phyloP scores from a whole-genome alignment of 1,140 invertebrate species.

The Nylanderia fulva region DNA sequence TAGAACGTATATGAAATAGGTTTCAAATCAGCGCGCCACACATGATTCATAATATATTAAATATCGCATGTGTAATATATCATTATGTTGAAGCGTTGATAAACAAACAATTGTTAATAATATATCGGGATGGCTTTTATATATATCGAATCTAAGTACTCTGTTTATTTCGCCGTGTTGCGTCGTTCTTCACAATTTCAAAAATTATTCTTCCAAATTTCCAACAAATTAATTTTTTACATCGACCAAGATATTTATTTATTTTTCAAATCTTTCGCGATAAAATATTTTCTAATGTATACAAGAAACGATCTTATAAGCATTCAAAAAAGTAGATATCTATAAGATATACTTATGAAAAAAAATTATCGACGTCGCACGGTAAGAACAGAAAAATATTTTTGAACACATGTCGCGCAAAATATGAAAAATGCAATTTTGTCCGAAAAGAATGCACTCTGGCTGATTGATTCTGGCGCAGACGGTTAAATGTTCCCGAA shows the following conservation, averaged over 20 bases:
- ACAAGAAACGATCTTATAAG: background rate
- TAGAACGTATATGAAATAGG: constrained; percentile 21
- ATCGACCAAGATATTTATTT: background rate
- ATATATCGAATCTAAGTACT: background rate
- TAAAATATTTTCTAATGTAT: constrained; percentile 2
- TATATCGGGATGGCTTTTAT: constrained; percentile 6
- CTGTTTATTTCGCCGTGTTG: background rate
- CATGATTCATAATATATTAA: constrained; percentile 22
- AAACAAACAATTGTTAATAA: constrained; percentile 52
- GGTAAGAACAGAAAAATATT: background rate
- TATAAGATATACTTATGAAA: background rate
- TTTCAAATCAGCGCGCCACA: constrained; percentile 21
- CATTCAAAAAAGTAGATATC: background rate
- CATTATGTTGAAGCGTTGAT: constrained; percentile 20
- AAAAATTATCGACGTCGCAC: background rate
- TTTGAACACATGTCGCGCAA: constrained; percentile 26
- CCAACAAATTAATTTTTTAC: background rate
- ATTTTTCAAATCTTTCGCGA: background rate
- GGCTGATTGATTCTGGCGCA: constrained; percentile 37
- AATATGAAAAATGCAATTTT: constrained; percentile 47
- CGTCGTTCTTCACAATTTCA: background rate
- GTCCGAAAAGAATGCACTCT: constrained; percentile 33
- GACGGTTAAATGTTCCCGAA: constrained; percentile 53
- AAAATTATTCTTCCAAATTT: background rate
- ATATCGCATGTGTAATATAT: constrained; percentile 2